Conservation (phyloP, 2,113 vertebrate species). For the Apteryx mantelli region DNA sequence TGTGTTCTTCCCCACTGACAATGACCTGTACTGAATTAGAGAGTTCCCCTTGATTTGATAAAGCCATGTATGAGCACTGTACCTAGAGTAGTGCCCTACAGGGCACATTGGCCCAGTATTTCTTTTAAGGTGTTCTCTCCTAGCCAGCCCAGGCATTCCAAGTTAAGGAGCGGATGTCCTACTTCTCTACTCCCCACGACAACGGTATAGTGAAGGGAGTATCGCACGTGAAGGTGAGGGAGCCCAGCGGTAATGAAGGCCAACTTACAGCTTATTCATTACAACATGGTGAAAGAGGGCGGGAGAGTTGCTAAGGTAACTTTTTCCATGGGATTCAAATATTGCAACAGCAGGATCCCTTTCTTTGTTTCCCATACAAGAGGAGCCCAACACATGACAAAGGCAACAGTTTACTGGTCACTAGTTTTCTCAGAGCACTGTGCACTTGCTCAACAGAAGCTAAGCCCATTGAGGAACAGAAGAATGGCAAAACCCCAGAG, state of each 20-base stretch:
- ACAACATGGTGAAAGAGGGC: not conserved
- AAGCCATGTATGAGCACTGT: not conserved
- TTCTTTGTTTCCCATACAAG: not conserved
- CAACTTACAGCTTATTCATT: not conserved
- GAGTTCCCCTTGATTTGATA: fast-evolving
- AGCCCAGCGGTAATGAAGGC: not conserved
- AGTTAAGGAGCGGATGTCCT: fast-evolving
- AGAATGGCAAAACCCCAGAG: not conserved
- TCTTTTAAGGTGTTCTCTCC: not conserved
- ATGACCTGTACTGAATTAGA: not conserved
- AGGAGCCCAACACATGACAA: not conserved
- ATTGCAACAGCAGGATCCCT: not conserved
- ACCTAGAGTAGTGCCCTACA: not conserved
- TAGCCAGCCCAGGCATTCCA: not conserved
- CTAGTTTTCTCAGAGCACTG: not conserved
- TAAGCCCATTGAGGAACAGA: not conserved
- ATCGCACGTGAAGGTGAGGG: fast-evolving
- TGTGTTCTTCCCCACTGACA: not conserved
- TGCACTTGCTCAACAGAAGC: not conserved
- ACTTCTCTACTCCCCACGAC: not conserved
- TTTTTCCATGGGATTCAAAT: not conserved
- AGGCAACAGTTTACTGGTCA: not conserved
- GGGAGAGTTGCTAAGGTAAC: not conserved
- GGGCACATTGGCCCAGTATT: not conserved
- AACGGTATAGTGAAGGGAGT: not conserved